Conservation (phyloP, 2,113 vertebrate species). For the Heloderma charlesbogerti region DNA sequence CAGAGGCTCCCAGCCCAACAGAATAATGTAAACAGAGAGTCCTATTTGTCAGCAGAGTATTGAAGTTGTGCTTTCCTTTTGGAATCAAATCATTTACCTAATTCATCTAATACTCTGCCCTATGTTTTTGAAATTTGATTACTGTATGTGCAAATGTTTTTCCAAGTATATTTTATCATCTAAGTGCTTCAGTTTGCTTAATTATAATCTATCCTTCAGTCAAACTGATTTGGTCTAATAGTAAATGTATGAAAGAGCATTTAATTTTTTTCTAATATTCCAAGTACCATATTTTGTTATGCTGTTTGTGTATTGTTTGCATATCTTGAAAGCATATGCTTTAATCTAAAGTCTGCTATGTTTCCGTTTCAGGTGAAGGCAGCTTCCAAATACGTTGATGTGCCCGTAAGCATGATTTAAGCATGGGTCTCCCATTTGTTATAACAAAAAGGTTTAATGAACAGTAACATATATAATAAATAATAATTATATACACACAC, state of each 20-base stretch:
- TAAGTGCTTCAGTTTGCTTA: neutral
- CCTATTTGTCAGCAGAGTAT: neutral
- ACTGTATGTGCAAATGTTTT: neutral
- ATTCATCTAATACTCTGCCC: neutral
- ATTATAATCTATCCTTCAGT: neutral
- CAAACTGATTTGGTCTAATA: neutral
- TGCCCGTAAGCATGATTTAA: slow-evolving; percentile 93
- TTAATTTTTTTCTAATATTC: neutral
- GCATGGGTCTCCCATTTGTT: slow-evolving; percentile 30
- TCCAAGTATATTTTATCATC: neutral
- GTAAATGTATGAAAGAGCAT: neutral
- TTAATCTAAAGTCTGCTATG: slow-evolving; percentile 44
- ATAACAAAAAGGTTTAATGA: neutral
- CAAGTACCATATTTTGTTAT: neutral
- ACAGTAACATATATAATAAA: neutral
- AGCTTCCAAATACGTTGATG: slow-evolving; percentile 99
- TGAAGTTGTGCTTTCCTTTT: neutral
- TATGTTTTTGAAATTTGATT: neutral
- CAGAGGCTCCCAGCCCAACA: neutral
- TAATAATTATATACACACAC: slow-evolving; percentile 3
- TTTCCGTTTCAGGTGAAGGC: slow-evolving; percentile 94
- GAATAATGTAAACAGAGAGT: no score
- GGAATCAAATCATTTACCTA: neutral
- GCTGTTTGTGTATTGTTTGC: neutral
- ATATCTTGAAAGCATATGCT: slow-evolving; percentile 3